Evolutionary conservation across 2,888 invertebrate species (phyloP).

Genomic region (Glaucopsyche alexis): DNA sequence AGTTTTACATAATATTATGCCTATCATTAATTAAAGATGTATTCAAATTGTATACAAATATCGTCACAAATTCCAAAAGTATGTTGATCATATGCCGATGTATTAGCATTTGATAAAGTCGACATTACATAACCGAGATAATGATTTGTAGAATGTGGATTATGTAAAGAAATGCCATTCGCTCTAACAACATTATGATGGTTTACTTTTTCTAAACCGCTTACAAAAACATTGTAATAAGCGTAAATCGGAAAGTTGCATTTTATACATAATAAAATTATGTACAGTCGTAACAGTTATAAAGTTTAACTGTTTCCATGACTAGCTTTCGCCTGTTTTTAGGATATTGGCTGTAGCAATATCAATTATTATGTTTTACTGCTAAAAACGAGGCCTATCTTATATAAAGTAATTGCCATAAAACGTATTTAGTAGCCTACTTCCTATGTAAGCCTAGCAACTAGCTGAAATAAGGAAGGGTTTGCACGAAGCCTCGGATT

Average conservation of each 20-base stretch:
- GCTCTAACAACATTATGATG: conserved; percentile 17
- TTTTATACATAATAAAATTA: not conserved
- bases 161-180: conserved; percentile 20
- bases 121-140: not conserved
- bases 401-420: not conserved
- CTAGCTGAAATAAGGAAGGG: too few species aligned
- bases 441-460: too few species aligned
- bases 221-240: not conserved
- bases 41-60: conserved; percentile 2
- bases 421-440: too few species aligned
- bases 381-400: not conserved
- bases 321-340: conserved; percentile 23
- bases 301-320: not conserved
- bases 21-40: not conserved
- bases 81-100: conserved; percentile 1
- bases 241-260: conserved; percentile 14
- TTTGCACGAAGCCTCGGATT: too few species aligned
- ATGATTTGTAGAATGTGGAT: conserved; percentile 16
- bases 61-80: not conserved
- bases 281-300: not conserved
- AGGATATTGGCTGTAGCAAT: conserved; percentile 16
- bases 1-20: not conserved
- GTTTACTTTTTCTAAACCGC: conserved; percentile 6
- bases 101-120: conserved; percentile 1
- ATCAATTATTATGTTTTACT: not conserved